phyloP scores from a whole-genome alignment of 2,113 vertebrate genomes.

The Athene noctua region DNA sequence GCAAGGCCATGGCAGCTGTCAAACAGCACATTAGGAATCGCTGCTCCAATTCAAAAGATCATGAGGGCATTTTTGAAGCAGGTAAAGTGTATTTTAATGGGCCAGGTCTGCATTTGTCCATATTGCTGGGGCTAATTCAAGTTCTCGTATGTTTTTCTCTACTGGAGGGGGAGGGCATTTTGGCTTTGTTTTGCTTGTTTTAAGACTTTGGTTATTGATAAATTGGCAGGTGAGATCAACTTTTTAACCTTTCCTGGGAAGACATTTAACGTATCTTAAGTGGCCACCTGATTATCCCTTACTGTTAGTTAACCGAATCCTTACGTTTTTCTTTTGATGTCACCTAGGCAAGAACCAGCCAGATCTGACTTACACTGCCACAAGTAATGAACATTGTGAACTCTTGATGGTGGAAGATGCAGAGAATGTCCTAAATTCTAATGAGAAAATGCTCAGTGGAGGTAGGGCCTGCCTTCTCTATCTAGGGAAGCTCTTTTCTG shows the following conservation, averaged over 20 bases:
- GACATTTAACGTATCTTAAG: background rate
- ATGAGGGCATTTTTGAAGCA: background rate
- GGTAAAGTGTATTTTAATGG: background rate
- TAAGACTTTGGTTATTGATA: background rate
- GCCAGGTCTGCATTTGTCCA: background rate
- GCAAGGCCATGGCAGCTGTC: background rate
- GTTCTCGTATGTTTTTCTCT: background rate
- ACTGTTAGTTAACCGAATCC: background rate
- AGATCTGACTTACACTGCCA: background rate
- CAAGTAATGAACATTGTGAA: background rate
- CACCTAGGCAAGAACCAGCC: background rate
- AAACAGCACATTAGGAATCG: background rate
- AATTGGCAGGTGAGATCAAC: background rate
- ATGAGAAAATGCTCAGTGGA: background rate
- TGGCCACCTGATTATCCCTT: background rate
- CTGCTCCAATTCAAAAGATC: background rate
- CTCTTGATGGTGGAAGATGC: background rate
- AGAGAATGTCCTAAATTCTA: background rate
- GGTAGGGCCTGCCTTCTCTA: background rate
- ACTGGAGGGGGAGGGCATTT: background rate
- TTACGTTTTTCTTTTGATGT: background rate
- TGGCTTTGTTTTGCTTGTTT: background rate
- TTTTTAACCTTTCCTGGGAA: background rate
- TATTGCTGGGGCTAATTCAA: background rate
- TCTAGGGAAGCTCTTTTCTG: background rate